Conservation (phyloP, 1,140 invertebrate species). For the Drosophila lacteicornis region DNA sequence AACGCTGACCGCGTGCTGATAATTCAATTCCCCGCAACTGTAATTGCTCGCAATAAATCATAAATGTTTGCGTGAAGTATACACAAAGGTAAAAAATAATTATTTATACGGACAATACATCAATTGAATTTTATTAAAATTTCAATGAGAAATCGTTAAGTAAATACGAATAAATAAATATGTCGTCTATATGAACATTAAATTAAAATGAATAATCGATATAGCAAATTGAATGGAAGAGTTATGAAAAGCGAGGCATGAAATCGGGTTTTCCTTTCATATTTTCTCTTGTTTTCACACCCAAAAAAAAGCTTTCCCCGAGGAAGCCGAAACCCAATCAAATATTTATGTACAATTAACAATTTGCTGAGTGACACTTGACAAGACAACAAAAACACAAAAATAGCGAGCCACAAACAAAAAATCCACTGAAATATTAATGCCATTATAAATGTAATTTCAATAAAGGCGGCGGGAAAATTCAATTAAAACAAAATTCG, state of each 20-base stretch:
- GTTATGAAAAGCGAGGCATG: neutral
- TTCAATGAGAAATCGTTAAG: conserved; percentile 2
- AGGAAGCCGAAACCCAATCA: conserved; percentile 16
- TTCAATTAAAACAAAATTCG: conserved; percentile 65
- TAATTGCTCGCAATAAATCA: conserved; percentile 44
- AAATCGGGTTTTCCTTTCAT: conserved; percentile 1
- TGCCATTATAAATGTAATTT: conserved; percentile 72
- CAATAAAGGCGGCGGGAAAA: conserved; percentile 61
- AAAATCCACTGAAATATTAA: conserved; percentile 57
- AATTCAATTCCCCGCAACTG: conserved; percentile 29
- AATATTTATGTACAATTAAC: conserved; percentile 49
- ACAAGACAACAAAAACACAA: conserved; percentile 29
- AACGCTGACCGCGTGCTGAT: conserved; percentile 50
- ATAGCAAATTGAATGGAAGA: neutral
- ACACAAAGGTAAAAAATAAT: conserved; percentile 13
- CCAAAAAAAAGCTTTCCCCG: neutral
- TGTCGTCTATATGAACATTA: conserved; percentile 16
- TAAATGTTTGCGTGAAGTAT: conserved; percentile 16
- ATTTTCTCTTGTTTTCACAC: neutral
- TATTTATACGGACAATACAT: conserved; percentile 31
- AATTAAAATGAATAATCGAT: conserved; percentile 15
- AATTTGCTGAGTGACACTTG: conserved; percentile 46
- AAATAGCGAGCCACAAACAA: neutral
- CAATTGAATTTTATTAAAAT: conserved; percentile 13
- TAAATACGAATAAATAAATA: conserved; percentile 24